Conservation (phyloP, 2,888 invertebrate species). For the Tillus elongatus region DNA sequence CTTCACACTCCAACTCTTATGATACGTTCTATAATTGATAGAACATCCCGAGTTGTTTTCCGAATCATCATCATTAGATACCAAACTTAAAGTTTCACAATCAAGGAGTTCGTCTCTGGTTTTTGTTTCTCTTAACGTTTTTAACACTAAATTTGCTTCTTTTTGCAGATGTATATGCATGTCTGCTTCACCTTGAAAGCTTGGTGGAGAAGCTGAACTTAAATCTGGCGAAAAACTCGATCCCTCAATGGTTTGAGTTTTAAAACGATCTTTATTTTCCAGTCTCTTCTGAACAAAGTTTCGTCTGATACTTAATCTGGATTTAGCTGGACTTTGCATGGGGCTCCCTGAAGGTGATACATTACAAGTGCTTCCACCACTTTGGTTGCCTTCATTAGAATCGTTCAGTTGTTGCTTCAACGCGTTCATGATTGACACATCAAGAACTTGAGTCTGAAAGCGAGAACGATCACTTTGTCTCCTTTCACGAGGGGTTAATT, state of each 20-base stretch:
- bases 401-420: constrained; percentile 27
- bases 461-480: constrained; percentile 57
- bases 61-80: constrained; percentile 64
- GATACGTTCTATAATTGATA: constrained; percentile 51
- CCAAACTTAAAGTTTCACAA: constrained; percentile 57
- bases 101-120: constrained; percentile 44
- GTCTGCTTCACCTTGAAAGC: constrained; percentile 31
- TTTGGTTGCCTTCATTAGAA: constrained; percentile 11
- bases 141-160: constrained; percentile 50
- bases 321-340: constrained; percentile 25
- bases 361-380: constrained; percentile 7
- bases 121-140: constrained; percentile 45
- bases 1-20: constrained; percentile 45
- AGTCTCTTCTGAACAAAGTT: constrained; percentile 47
- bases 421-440: constrained; percentile 30
- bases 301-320: constrained; percentile 31
- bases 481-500: constrained; percentile 56
- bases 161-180: constrained; percentile 45
- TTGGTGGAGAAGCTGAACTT: constrained; percentile 23
- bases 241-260: constrained; percentile 59
- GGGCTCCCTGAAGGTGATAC: constrained; percentile 10
- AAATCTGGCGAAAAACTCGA: constrained; percentile 46
- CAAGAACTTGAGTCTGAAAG: constrained; percentile 58
- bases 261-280: constrained; percentile 64
- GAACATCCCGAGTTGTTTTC: constrained; percentile 53